A percentile compares a stretch with the other conserved stretches of the same genome.
Evolutionary conservation across 1,140 invertebrate species (phyloP).

Genomic region (Littorina saxatilis): DNA sequence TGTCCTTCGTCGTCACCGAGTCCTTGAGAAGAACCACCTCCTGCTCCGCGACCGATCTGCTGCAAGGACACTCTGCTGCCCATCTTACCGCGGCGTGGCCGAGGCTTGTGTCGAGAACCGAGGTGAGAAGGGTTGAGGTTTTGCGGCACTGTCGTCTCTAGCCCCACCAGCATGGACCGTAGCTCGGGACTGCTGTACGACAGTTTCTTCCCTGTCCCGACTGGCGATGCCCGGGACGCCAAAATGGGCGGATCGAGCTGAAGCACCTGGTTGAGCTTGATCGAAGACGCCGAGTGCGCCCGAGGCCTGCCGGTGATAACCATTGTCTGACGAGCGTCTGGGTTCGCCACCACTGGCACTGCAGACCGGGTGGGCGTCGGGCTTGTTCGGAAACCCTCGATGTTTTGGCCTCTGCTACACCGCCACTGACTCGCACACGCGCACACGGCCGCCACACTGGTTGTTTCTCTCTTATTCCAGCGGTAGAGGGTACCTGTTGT

Average conservation of each 20-base stretch:
- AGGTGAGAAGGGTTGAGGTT: slow-evolving; percentile 54
- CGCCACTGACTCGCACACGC: background rate
- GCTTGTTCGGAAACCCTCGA: too few species aligned
- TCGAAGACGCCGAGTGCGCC: slow-evolving; percentile 55
- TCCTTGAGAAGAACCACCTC: background rate
- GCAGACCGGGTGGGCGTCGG: background rate
- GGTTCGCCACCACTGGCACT: too few species aligned
- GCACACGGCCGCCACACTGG: background rate
- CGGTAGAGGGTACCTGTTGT: too few species aligned
- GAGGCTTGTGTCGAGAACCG: slow-evolving; percentile 42
- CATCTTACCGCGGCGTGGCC: slow-evolving; percentile 2
- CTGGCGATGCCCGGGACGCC: background rate
- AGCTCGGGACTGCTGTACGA: slow-evolving; percentile 54
- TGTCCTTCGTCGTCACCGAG: background rate
- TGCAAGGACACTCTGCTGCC: slow-evolving; percentile 17
- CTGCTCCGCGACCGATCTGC: background rate
- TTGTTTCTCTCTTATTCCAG: too few species aligned
- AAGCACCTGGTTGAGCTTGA: slow-evolving; percentile 44
- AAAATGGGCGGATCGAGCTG: slow-evolving; percentile 1
- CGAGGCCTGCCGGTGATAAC: slow-evolving; percentile 48
- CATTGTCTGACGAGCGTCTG: too few species aligned
- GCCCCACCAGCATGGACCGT: slow-evolving; percentile 54
- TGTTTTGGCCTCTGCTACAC: background rate
- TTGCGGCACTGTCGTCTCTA: slow-evolving; percentile 61
- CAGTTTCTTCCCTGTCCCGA: background rate